These are phyloP conservation scores for Hemiprocne comata DNA, from an alignment of 2,113 vertebrate species.

Conservation along the genomic window DNA sequence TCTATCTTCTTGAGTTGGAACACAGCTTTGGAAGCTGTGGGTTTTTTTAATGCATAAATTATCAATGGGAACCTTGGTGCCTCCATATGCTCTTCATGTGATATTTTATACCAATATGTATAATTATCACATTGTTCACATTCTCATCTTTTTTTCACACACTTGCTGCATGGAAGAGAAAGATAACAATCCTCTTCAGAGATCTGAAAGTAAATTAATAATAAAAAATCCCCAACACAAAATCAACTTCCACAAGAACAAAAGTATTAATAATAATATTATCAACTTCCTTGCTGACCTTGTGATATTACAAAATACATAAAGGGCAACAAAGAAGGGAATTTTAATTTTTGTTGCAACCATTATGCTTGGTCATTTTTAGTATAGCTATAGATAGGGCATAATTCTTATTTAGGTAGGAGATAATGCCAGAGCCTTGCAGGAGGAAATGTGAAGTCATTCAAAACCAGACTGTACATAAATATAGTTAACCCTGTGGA, in stretches of 20 bases:
- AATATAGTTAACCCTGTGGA: neutral
- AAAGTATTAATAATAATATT: neutral
- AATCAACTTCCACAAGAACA: neutral
- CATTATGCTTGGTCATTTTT: neutral
- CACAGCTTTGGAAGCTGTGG: neutral
- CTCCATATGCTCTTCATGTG: neutral
- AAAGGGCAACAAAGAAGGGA: neutral
- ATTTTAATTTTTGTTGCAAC: neutral
- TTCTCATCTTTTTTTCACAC: neutral
- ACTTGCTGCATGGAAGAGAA: neutral
- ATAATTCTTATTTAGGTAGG: neutral
- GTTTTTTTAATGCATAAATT: neutral
- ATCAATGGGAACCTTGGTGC: neutral
- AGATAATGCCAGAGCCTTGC: neutral
- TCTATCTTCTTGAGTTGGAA: neutral
- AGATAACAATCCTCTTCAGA: neutral
- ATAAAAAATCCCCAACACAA: neutral
- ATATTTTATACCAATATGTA: neutral
- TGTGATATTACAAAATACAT: neutral
- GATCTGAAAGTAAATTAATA: neutral
- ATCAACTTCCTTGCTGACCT: neutral
- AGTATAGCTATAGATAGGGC: neutral
- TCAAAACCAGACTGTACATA: neutral
- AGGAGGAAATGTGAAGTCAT: neutral
- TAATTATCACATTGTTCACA: neutral